Evolutionary conservation across 2,888 invertebrate genomes (phyloP).

Genomic region (Leptopilina myrica): DNA sequence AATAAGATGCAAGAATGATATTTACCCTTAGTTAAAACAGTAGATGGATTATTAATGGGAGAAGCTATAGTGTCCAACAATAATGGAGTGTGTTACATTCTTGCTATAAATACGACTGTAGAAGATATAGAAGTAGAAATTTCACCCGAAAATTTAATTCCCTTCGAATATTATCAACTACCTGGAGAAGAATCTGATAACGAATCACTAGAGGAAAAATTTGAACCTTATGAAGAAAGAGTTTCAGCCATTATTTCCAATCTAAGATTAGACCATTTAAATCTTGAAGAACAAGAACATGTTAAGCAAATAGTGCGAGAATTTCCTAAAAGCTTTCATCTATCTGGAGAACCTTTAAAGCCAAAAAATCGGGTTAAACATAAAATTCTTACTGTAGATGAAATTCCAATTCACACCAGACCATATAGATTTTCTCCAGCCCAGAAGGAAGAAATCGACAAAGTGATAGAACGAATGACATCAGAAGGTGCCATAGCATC

Average conservation of each 20-base stretch:
- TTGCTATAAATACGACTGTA: background rate
- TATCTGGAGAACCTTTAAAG: too few relatives aligned
- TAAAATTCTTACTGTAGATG: too few relatives aligned
- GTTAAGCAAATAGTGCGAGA: too few relatives aligned
- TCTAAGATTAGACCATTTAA: background rate
- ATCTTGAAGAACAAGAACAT: background rate
- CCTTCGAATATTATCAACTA: background rate
- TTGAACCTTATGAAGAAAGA: background rate
- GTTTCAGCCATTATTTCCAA: background rate
- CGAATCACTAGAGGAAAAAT: background rate
- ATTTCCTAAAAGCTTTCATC: too few relatives aligned
- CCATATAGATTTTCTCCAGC: too few relatives aligned
- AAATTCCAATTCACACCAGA: too few relatives aligned
- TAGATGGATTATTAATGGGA: background rate
- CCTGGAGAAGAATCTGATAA: background rate
- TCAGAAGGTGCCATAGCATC: too few relatives aligned
- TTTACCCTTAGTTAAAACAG: background rate
- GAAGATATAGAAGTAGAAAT: background rate
- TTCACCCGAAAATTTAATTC: background rate
- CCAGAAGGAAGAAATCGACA: too few relatives aligned
- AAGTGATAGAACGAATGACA: too few relatives aligned
- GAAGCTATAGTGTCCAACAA: background rate
- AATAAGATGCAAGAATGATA: background rate
- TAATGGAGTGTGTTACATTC: background rate
- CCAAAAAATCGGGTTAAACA: too few relatives aligned